A percentile compares a stretch with the other conserved stretches of the same genome.
Evolutionary conservation across 2,113 vertebrate species (phyloP).

Genomic region (Hippocampus guttulatus): DNA sequence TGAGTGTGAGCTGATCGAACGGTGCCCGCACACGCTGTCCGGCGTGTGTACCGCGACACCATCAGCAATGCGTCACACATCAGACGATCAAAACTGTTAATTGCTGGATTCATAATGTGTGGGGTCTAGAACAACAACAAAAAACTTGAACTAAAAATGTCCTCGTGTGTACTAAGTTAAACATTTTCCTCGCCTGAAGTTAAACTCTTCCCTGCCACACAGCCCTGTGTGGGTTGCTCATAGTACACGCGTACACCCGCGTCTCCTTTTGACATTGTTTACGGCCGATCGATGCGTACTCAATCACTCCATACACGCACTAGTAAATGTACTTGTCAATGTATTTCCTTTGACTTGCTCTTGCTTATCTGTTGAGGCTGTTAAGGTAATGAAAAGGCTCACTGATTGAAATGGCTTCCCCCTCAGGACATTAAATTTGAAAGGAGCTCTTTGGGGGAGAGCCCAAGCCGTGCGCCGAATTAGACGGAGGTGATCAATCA

Average conservation of each 20-base stretch:
- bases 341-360: conserved; percentile 19
- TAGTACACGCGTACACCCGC: not conserved
- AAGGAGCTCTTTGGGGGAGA: conserved; percentile 14
- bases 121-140: no score
- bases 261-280: conserved; percentile 11
- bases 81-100: no score
- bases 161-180: no score
- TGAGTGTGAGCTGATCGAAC: no score
- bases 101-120: no score
- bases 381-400: conserved; percentile 31
- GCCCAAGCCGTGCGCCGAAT: conserved; percentile 20
- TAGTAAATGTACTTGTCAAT: conserved; percentile 21
- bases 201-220: not conserved
- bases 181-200: no score
- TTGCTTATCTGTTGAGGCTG: conserved; percentile 21
- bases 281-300: conserved; percentile 19
- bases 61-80: no score
- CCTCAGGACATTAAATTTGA: conserved; percentile 19
- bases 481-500: conserved; percentile 44
- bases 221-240: not conserved
- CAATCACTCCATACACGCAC: conserved; percentile 25
- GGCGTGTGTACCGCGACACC: no score
- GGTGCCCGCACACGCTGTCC: no score
- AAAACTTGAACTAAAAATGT: no score
- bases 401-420: conserved; percentile 19